A percentile compares a stretch with the other conserved stretches of the same genome.
Conservation (phyloP, 1,140 invertebrate genomes). For the Aricia agestis region DNA sequence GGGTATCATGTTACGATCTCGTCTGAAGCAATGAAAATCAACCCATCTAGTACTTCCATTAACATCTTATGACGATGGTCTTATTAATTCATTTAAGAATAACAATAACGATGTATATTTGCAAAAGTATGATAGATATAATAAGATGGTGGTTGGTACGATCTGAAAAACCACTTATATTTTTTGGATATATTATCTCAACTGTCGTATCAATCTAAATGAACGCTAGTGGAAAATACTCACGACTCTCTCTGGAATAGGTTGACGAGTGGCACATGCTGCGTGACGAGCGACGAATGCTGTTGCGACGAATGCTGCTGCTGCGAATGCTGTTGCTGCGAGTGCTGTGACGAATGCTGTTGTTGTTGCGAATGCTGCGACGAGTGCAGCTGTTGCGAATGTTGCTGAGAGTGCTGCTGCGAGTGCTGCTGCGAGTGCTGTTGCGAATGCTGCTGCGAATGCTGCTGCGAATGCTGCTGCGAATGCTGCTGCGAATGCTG, state of each 20-base stretch:
- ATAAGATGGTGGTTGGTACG: no score
- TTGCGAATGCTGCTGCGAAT: constrained; percentile 77
- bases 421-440: constrained; percentile 74
- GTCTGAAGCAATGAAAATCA: constrained; percentile 21
- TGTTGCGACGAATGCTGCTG: constrained; percentile 77
- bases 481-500: constrained; percentile 77
- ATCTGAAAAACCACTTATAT: no score
- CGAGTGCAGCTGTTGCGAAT: constrained; percentile 64
- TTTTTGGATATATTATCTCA: no score
- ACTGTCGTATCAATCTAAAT: no score
- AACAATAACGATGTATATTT: no score
- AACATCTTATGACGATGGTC: no score
- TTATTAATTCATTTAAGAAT: no score
- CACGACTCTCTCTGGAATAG: constrained; percentile 26
- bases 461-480: constrained; percentile 74
- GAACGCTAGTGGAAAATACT: background rate
- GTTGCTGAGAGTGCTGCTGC: constrained; percentile 32
- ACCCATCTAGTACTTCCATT: no score
- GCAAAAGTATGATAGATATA: no score
- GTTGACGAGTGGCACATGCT: background rate
- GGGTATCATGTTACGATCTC: constrained; percentile 37
- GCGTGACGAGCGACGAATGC: constrained; percentile 30
- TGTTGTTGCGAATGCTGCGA: constrained; percentile 79
- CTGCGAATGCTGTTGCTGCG: constrained; percentile 75
- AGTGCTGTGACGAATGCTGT: constrained; percentile 75